Conservation (phyloP, 2,113 vertebrate genomes). For the Poeciliopsis retropinna region DNA sequence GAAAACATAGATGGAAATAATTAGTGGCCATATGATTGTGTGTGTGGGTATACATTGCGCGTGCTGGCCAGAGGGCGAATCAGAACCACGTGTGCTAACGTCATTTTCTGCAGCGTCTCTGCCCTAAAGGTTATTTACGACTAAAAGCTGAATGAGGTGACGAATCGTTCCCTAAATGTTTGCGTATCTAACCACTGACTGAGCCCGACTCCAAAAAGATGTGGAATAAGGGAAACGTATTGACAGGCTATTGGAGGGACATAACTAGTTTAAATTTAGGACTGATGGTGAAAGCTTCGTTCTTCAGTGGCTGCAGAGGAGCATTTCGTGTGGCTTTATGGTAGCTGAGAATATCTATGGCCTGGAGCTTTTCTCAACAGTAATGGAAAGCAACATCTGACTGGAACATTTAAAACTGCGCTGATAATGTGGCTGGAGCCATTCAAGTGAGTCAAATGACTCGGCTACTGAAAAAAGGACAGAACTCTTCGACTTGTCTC, state of each 20-base stretch:
- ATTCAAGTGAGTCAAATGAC: background rate
- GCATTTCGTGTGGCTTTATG: background rate
- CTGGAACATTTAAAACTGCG: background rate
- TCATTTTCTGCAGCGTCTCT: background rate
- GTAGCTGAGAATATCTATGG: background rate
- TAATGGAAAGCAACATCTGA: background rate
- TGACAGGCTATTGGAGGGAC: background rate
- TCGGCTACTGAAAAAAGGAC: background rate
- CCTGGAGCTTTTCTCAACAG: background rate
- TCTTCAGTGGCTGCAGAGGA: background rate
- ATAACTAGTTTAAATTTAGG: too few species aligned
- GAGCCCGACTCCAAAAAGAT: background rate
- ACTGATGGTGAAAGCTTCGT: background rate
- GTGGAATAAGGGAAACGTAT: background rate
- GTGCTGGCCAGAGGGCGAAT: background rate
- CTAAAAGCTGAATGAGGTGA: background rate
- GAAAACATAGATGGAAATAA: background rate
- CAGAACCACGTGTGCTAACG: background rate
- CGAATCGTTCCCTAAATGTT: background rate
- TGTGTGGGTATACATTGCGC: background rate
- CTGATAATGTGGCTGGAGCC: background rate
- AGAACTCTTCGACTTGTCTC: background rate
- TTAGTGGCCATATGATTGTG: background rate
- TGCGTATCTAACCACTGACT: background rate
- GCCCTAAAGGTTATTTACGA: background rate